Evolutionary conservation across 2,113 vertebrate species (phyloP).

Genomic region (Psittacula cyanocephala): DNA sequence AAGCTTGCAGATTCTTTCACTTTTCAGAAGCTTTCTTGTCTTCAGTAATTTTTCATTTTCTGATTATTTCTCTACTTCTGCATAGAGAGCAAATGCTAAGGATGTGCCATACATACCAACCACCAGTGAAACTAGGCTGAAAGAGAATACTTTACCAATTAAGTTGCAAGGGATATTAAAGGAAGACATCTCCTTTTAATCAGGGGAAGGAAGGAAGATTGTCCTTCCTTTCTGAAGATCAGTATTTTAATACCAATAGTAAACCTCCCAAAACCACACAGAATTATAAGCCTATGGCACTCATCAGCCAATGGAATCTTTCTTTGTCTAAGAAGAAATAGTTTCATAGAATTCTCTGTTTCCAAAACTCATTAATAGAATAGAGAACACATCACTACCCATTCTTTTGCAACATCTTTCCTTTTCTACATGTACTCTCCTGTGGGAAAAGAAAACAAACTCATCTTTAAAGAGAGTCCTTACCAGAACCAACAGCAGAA

Average conservation of each 20-base stretch:
- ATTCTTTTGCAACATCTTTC: not conserved
- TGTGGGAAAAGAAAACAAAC: not conserved
- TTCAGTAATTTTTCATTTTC: conserved; percentile 40
- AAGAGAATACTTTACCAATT: not conserved
- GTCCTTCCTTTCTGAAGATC: not conserved
- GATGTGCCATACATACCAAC: conserved; percentile 26
- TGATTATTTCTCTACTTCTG: not conserved
- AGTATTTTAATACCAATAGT: not conserved
- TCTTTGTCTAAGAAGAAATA: not conserved
- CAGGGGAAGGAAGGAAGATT: not conserved
- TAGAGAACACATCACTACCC: not conserved
- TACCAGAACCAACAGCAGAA: not conserved
- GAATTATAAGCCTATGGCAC: not conserved
- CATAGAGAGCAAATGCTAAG: not conserved
- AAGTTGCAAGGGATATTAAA: not conserved
- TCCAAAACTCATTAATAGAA: not conserved
- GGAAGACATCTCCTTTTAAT: not conserved
- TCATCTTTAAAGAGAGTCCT: not conserved
- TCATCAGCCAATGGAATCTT: not conserved
- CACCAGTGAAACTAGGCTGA: not conserved
- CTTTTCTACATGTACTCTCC: not conserved
- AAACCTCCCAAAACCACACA: not conserved
- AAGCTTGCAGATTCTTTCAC: not conserved
- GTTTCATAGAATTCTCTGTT: not conserved
- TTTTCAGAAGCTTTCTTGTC: conserved; percentile 26